A percentile compares a stretch with the other conserved stretches of the same genome.
These are phyloP conservation scores for Neodiprion lecontei DNA, from an alignment of 1,140 invertebrate species.

Conservation along the genomic window DNA sequence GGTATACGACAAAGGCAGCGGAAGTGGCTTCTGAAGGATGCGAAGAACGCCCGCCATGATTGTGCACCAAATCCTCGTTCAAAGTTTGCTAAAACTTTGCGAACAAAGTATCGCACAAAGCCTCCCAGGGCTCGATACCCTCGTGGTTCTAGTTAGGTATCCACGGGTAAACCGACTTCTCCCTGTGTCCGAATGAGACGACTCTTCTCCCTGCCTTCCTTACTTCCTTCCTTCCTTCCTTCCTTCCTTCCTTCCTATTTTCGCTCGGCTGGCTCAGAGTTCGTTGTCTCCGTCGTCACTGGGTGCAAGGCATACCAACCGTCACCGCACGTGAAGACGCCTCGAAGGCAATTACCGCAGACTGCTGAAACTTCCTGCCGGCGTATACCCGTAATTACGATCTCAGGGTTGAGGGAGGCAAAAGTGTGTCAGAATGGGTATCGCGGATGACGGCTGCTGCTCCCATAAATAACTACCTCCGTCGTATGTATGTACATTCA, in stretches of 20 bases:
- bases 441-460: not conserved
- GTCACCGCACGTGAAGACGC: not conserved
- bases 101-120: constrained; percentile 32
- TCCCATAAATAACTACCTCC: not conserved
- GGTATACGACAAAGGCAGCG: not conserved
- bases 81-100: constrained; percentile 30
- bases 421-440: not conserved
- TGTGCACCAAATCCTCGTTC: not conserved
- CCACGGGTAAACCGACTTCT: not conserved
- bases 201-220: no score
- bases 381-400: not conserved
- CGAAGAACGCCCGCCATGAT: not conserved
- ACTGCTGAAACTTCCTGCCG: not conserved
- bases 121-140: not conserved
- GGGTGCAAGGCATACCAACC: no score
- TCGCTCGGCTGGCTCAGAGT: no score
- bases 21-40: not conserved
- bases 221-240: not conserved
- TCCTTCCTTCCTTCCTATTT: not conserved
- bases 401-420: not conserved
- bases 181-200: not conserved
- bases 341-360: not conserved
- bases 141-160: not conserved
- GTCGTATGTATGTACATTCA: not conserved
- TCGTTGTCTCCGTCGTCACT: no score